Evolutionary conservation across 2,113 vertebrate species (phyloP).

Genomic region (Trichechus manatus): DNA sequence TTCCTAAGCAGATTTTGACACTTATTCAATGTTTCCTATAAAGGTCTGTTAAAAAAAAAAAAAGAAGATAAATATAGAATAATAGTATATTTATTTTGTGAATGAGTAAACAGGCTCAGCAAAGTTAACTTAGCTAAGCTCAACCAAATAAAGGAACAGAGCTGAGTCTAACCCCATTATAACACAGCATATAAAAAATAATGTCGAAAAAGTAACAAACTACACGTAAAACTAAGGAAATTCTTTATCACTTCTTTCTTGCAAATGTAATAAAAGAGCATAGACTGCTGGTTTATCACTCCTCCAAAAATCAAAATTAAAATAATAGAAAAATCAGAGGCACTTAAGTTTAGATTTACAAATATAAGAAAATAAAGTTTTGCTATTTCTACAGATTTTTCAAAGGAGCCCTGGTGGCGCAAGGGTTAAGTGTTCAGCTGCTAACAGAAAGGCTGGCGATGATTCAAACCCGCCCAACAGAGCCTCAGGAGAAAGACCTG

Average conservation of each 20-base stretch:
- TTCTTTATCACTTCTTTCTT: background rate
- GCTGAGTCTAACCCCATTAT: background rate
- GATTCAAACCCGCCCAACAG: too few species aligned
- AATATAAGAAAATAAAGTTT: conserved; percentile 9
- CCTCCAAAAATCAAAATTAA: background rate
- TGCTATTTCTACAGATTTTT: background rate
- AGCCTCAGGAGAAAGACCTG: too few species aligned
- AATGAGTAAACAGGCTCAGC: background rate
- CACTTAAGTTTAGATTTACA: conserved; percentile 27
- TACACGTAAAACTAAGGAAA: background rate
- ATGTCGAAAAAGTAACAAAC: background rate
- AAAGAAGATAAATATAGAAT: background rate
- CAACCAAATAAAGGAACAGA: background rate
- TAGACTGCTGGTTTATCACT: background rate
- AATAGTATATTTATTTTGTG: background rate
- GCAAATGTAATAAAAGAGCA: background rate
- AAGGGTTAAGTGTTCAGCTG: too few species aligned
- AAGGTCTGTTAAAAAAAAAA: background rate
- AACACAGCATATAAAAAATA: background rate
- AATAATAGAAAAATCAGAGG: background rate
- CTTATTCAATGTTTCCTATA: background rate
- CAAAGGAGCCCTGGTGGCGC: too few species aligned
- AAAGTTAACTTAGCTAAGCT: background rate
- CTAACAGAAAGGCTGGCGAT: too few species aligned
- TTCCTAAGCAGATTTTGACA: background rate